Base-by-base conservation (phyloP, 1,140 invertebrate genomes). In the Centruroides sculpturatus region DNA sequence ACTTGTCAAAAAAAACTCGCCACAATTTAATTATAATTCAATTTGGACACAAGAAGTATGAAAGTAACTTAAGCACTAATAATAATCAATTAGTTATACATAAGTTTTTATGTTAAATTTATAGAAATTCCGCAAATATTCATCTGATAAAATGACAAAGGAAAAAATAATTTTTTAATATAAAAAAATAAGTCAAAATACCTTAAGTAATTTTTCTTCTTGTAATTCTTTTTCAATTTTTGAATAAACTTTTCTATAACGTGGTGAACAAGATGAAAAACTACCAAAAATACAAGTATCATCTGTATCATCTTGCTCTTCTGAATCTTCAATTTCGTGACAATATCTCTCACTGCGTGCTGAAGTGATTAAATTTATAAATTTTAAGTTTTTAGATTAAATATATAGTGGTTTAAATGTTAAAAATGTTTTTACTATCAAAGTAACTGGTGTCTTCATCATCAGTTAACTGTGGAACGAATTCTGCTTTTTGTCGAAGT, bases 401-500 rank as follows among this genome's bases (percentile, higher is more conserved):
- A 23, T 23, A 23, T 23, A 23, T 23, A 23, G 23, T 23, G 23
- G 23, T 23, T 23, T 23, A 23, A 23, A 23, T 23, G 23, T 23
- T 23, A 23, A 23, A 23, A 23, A 23, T 23, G 5, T 41, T 8
- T 41, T 77, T 72, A 90, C 90, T 91, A 71, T 99, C 96, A 81
- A 99, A 99, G 75, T 99, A 99, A 72, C 93, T 98, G 6, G 96
- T 99, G 72, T 99, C 97, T 70, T 99, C 96, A 34, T 99, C 96
- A 72, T 93, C 85, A 59, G 94, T 87, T 63, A 99, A 74, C 63
- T 96, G 89, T 1, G 97, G 97, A 13, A 99, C 89, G 79, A 99
- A 99, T 76, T 98, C 95, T 0, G 95, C 96, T 75, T 99, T 99
- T 71, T 97, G 88, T 46, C 96, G 77, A 53, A 99, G 75, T 59